phyloP scores from a whole-genome alignment of 2,113 vertebrate genomes.

The Pavo muticus region DNA sequence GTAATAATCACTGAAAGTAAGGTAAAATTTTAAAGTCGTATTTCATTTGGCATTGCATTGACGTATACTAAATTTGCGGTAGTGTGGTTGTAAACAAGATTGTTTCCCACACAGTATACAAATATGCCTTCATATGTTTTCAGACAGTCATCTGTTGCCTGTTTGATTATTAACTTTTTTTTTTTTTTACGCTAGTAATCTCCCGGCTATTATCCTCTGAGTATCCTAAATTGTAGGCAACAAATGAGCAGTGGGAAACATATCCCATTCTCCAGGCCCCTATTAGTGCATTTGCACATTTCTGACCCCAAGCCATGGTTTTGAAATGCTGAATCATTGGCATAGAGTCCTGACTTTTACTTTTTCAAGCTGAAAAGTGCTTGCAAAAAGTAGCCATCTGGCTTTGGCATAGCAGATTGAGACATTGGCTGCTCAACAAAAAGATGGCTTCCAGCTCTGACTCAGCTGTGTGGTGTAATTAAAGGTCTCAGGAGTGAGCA shows the following conservation, averaged over 20 bases:
- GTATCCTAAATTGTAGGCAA: background rate
- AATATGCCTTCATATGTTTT: background rate
- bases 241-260: background rate
- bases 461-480: conserved; percentile 21
- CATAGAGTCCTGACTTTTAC: background rate
- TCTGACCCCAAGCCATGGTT: background rate
- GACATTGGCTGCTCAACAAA: background rate
- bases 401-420: conserved; percentile 35
- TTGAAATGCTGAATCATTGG: background rate
- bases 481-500: conserved; percentile 28
- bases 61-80: background rate
- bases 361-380: conserved; percentile 16
- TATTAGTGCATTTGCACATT: background rate
- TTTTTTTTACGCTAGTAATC: background rate
- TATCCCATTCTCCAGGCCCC: background rate
- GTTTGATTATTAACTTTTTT: background rate
- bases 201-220: background rate
- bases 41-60: background rate
- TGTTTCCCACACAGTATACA: background rate
- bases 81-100: conserved; percentile 25
- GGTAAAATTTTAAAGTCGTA: conserved; percentile 2
- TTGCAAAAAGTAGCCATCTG: conserved; percentile 47
- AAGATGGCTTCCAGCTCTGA: conserved; percentile 33
- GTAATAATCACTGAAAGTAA: background rate
- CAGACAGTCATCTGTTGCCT: conserved; percentile 2